Evolutionary conservation across 2,113 vertebrate species (phyloP), one percentile per base, ranked within the genome.

Genomic region (Buteo buteo): DNA sequence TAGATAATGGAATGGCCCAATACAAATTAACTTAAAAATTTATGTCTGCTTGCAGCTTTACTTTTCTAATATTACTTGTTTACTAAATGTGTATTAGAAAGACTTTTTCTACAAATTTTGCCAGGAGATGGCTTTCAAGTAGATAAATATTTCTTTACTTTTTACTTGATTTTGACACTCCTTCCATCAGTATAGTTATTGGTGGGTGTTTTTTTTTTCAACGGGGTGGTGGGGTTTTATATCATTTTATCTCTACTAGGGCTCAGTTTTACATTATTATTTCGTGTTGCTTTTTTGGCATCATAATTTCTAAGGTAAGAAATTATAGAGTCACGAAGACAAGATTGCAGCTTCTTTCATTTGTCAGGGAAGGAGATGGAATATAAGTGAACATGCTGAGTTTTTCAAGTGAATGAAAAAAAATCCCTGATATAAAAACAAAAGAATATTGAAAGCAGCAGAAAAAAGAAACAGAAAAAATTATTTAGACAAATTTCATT

Each of bases 401-500:
- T 82, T 86, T 89, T 91, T 86, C 76, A 64, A 44, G 16, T 5
- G 31, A 55, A 4, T 76, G 49, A 15, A 50, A 61, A 83, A 72
- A 70, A 29, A 10, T 31, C 31, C 34, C 16, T 15, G 26, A 42
- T 77, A 78, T 0, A 86, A 78, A 76, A 36, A 3, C 31, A 25
- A 6, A 92, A 78, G 36, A 70, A 72, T 42, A 76, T 61, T 85
- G 29, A 77, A 72, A 93, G 69, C 7, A 81, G 20, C 28, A 52
- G 55, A 76, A 55, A 40, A 71, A 81, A 85, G 13, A 73, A 73
- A n/a, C 26, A 34, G 24, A 70, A 78, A 90, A 74, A 82, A 52
- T 2, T 67, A 74, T 55, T 91, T 95, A 96, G 73, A 94, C 65
- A 94, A 94, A 96, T 95, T 91, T 92, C 21, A 79, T 92, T 89